Conservation (phyloP, 1,140 invertebrate genomes). For the Proctacanthus coquilletti region DNA sequence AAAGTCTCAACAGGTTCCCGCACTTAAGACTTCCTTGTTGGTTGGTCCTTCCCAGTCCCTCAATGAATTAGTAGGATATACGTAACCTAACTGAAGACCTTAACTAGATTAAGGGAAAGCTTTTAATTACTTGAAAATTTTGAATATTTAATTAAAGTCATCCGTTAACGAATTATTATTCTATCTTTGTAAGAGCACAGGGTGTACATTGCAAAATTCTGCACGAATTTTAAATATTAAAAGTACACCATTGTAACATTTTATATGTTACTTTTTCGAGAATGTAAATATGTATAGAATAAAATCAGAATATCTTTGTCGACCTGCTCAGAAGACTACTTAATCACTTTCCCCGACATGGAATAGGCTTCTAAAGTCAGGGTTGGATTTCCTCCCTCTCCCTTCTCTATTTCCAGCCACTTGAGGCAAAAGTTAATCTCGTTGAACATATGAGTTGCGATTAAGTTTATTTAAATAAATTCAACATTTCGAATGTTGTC, state of each 20-base stretch:
- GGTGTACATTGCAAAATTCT: neutral
- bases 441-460: slow-evolving; percentile 1
- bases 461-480: neutral
- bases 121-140: neutral
- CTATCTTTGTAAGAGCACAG: neutral
- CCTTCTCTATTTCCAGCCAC: too few species aligned
- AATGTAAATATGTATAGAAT: neutral
- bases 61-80: slow-evolving; percentile 1
- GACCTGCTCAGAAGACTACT: too few species aligned
- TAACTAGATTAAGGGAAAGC: neutral
- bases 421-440: too few species aligned
- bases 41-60: slow-evolving; percentile 8
- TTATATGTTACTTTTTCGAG: neutral
- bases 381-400: too few species aligned
- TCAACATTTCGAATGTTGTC: neutral
- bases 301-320: neutral
- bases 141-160: neutral
- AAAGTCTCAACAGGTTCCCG: slow-evolving; percentile 25
- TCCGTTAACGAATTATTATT: neutral
- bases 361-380: too few species aligned
- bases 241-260: neutral
- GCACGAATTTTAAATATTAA: neutral
- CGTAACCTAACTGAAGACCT: neutral
- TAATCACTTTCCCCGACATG: too few species aligned
- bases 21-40: too few species aligned